These are phyloP conservation scores for Trialeurodes vaporariorum DNA, from an alignment of 1,140 invertebrate genomes.

Conservation along the genomic window DNA sequence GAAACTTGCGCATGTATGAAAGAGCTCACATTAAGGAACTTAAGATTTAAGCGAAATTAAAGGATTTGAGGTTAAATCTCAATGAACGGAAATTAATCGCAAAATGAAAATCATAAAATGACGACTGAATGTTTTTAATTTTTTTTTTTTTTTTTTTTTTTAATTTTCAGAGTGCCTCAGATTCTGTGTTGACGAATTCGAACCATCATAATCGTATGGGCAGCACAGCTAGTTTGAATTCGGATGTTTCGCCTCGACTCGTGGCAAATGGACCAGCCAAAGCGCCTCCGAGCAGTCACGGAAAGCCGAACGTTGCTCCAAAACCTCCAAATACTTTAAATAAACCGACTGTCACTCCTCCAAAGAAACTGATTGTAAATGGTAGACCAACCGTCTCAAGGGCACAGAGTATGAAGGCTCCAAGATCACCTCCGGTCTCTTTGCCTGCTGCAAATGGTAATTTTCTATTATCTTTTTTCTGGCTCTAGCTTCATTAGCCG, in stretches of 20 bases:
- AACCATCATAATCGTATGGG: constrained; percentile 15
- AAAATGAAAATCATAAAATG: too few relatives aligned
- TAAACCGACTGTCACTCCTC: constrained; percentile 40
- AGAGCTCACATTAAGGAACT: too few relatives aligned
- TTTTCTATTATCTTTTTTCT: constrained; percentile 10
- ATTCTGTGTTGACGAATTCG: constrained; percentile 22
- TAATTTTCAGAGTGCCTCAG: constrained; percentile 27
- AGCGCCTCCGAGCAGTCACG: constrained; percentile 33
- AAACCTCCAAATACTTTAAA: constrained; percentile 35
- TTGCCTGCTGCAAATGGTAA: constrained; percentile 11
- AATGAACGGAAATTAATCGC: too few relatives aligned
- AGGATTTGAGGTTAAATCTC: too few relatives aligned
- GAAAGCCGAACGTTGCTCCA: constrained; percentile 41
- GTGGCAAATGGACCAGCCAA: constrained; percentile 19
- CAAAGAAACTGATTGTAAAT: constrained; percentile 32
- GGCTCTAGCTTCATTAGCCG: too few relatives aligned
- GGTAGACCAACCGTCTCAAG: constrained; percentile 35
- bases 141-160: constrained; percentile 11
- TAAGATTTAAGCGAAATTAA: too few relatives aligned
- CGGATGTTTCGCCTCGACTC: constrained; percentile 10
- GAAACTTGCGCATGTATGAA: background rate
- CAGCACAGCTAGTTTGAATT: constrained; percentile 21
- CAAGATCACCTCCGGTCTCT: constrained; percentile 38
- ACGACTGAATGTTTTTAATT: too few relatives aligned
- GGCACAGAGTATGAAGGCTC: constrained; percentile 42